Percentiles rank a stretch among this genome's conserved stretches.
phyloP scores from a whole-genome alignment of 2,113 vertebrate species.

The Datnioides undecimradiatus region DNA sequence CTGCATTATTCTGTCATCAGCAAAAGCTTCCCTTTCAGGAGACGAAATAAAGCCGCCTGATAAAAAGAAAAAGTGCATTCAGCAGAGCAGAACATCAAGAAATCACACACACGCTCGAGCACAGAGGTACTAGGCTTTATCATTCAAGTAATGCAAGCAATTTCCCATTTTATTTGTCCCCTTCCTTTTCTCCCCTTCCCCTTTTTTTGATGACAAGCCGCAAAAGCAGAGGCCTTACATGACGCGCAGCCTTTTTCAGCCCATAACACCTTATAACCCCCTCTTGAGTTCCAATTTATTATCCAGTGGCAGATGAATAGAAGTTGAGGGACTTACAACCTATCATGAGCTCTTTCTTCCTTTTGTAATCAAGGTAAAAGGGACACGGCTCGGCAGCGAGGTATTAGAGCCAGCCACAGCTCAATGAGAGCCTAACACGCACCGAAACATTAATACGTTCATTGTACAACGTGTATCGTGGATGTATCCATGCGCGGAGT shows the following conservation, averaged over 20 bases:
- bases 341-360: constrained; percentile 29
- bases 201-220: constrained; percentile 47
- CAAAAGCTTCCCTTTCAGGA: constrained; percentile 39
- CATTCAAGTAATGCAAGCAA: constrained; percentile 52
- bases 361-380: constrained; percentile 64
- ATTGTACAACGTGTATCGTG: neutral
- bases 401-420: constrained; percentile 29
- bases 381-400: constrained; percentile 34
- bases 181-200: constrained; percentile 20
- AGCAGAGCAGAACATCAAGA: constrained; percentile 47
- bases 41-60: constrained; percentile 45
- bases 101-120: constrained; percentile 40
- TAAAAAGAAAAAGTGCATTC: constrained; percentile 59
- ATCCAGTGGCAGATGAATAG: constrained; percentile 45
- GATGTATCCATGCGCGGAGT: neutral
- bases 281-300: constrained; percentile 68
- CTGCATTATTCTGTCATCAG: constrained; percentile 36
- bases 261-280: constrained; percentile 55
- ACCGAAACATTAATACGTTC: constrained; percentile 19
- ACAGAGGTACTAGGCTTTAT: constrained; percentile 46
- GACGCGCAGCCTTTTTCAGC: constrained; percentile 48
- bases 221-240: constrained; percentile 36
- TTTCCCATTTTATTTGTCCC: constrained; percentile 61
- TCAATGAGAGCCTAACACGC: constrained; percentile 17
- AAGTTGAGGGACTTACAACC: constrained; percentile 49